Evolutionary conservation across 2,888 invertebrate genomes (phyloP).

Genomic region (Prenolepis imparis): DNA sequence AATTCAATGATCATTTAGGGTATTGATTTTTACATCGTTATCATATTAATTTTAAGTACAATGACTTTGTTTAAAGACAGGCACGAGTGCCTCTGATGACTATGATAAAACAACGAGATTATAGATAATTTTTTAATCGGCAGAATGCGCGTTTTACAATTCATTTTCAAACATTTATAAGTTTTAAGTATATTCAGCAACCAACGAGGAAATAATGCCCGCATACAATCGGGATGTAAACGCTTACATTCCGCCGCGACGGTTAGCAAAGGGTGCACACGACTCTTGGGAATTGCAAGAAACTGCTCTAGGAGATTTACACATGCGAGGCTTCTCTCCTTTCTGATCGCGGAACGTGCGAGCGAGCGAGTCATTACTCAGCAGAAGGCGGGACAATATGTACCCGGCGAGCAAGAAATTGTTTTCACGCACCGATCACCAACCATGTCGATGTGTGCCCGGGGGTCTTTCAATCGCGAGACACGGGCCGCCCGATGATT

Average conservation of each 20-base stretch:
- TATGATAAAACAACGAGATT: too few relatives aligned
- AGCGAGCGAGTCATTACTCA: constrained; percentile 71
- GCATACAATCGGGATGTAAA: constrained; percentile 57
- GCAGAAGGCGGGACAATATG: constrained; percentile 69
- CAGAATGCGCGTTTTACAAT: constrained; percentile 21
- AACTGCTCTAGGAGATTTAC: constrained; percentile 47
- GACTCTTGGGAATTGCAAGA: constrained; percentile 38
- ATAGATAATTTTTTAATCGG: too few relatives aligned
- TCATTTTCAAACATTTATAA: too few relatives aligned
- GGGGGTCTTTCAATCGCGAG: constrained; percentile 65
- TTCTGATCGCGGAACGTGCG: not conserved
- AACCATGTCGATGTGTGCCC: constrained; percentile 60
- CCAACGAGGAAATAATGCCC: constrained; percentile 9
- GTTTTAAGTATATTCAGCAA: constrained; percentile 46
- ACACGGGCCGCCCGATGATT: constrained; percentile 72
- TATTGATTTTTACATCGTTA: constrained; percentile 2
- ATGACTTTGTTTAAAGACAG: constrained; percentile 8
- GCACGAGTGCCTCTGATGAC: too few relatives aligned
- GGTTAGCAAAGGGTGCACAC: not conserved
- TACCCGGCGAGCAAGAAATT: constrained; percentile 69
- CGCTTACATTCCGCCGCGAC: constrained; percentile 45
- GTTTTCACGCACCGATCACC: constrained; percentile 65
- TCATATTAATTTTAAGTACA: too few relatives aligned
- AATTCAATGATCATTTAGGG: not conserved
- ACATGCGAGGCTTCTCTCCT: constrained; percentile 14